A percentile compares a stretch with the other conserved stretches of the same genome.
Conservation (phyloP, 2,113 vertebrate species). For the Syrmaticus mikado region DNA sequence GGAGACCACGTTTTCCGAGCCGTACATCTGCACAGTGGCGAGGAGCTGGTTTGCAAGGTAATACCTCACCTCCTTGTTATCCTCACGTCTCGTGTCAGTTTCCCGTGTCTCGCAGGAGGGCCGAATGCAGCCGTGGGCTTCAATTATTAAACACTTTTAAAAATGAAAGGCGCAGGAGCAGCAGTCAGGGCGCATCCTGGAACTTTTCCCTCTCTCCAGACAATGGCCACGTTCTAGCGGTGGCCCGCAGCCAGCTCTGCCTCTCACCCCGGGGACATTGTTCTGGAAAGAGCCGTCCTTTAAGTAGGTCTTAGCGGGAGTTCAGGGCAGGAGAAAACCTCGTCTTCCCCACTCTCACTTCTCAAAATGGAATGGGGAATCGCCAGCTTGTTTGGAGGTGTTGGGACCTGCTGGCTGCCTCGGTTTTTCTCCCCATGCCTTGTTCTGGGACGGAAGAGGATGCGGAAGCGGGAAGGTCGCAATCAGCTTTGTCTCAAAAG, state of each 20-base stretch:
- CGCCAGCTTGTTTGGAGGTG: slow-evolving; percentile 44
- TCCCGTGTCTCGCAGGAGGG: not conserved
- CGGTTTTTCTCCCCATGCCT: not conserved
- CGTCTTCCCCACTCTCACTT: slow-evolving; percentile 20
- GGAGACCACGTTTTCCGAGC: slow-evolving; percentile 98
- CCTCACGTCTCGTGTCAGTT: not conserved
- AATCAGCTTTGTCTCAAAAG: slow-evolving; percentile 65
- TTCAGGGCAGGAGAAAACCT: slow-evolving; percentile 23
- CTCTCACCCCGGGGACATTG: not conserved
- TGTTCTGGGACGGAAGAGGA: slow-evolving; percentile 30
- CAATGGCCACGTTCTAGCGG: slow-evolving; percentile 69
- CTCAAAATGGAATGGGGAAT: slow-evolving; percentile 58
- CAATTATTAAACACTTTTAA: not conserved
- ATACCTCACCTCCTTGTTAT: slow-evolving; percentile 18
- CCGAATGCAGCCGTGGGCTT: not conserved
- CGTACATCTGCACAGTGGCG: slow-evolving; percentile 96
- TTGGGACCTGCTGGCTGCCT: not conserved
- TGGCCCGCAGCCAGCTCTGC: slow-evolving; percentile 58
- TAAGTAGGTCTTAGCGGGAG: slow-evolving; percentile 29
- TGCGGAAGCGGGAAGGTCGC: not conserved
- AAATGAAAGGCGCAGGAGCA: slow-evolving; percentile 14
- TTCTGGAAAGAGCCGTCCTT: slow-evolving; percentile 19
- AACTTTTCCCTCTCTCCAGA: slow-evolving; percentile 69
- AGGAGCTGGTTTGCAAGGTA: slow-evolving; percentile 99
- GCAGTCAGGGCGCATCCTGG: slow-evolving; percentile 14